phyloP scores from a whole-genome alignment of 2,888 invertebrate species.

The Eumerus sabulonum region DNA sequence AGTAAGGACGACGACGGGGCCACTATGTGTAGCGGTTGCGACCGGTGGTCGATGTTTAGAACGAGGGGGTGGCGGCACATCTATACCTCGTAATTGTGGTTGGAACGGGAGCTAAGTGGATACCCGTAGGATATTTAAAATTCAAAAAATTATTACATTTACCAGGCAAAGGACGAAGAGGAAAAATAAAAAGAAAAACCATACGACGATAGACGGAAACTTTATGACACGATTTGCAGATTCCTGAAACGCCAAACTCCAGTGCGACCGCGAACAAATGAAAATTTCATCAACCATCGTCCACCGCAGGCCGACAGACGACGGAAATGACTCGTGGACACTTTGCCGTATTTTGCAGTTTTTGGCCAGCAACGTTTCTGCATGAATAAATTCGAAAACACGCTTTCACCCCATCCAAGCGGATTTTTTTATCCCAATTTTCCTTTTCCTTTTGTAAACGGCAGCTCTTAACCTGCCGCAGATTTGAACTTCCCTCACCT shows the following conservation, averaged over 20 bases:
- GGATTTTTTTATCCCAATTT: constrained; percentile 13
- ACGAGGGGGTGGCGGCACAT: constrained; percentile 17
- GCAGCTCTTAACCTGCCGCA: constrained; percentile 10
- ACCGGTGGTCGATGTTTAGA: constrained; percentile 65
- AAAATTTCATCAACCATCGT: constrained; percentile 60
- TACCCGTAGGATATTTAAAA: constrained; percentile 71
- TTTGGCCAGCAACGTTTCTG: constrained; percentile 57
- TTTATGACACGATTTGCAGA: constrained; percentile 30
- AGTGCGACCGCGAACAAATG: constrained; percentile 64
- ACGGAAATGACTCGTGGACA: too few relatives aligned
- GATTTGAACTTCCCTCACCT: constrained; percentile 39
- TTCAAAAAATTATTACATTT: constrained; percentile 72
- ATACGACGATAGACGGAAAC: not conserved
- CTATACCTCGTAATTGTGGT: constrained; percentile 57
- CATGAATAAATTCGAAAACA: constrained; percentile 63
- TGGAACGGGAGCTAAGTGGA: constrained; percentile 69
- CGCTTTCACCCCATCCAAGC: constrained; percentile 36
- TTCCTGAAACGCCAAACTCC: constrained; percentile 35
- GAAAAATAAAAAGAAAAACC: constrained; percentile 17
- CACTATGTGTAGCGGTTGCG: constrained; percentile 16
- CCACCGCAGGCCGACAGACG: constrained; percentile 48
- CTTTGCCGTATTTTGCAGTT: constrained; percentile 48
- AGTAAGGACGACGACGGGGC: constrained; percentile 40
- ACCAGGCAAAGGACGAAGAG: constrained; percentile 23
- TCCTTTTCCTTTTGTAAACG: not conserved